A percentile compares a stretch with the other conserved stretches of the same genome.
phyloP scores from a whole-genome alignment of 2,888 invertebrate species.

The Epinotia demarniana region DNA sequence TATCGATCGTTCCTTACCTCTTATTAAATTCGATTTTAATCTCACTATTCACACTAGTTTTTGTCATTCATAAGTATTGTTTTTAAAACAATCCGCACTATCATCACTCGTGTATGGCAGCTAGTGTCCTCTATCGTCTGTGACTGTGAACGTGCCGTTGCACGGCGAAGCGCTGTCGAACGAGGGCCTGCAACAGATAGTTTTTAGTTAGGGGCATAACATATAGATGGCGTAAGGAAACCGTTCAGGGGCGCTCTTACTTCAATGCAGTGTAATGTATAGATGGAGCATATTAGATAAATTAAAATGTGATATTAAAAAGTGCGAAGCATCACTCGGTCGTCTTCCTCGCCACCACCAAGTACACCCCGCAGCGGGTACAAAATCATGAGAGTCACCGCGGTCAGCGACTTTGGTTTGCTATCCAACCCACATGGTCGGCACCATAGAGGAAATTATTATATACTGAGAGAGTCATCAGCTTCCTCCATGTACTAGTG shows the following conservation, averaged over 20 bases:
- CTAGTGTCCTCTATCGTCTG: conserved; percentile 77
- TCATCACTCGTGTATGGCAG: conserved; percentile 8
- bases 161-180: conserved; percentile 66
- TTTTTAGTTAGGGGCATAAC: neutral
- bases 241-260: neutral
- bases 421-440: too few species aligned
- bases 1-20: conserved; percentile 37
- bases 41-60: conserved; percentile 55
- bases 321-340: too few species aligned
- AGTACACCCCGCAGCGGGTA: too few species aligned
- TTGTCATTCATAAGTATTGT: conserved; percentile 12
- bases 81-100: neutral
- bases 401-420: too few species aligned
- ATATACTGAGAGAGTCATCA: too few species aligned
- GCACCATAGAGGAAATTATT: too few species aligned
- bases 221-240: conserved; percentile 31
- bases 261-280: too few species aligned
- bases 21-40: conserved; percentile 58
- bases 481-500: too few species aligned
- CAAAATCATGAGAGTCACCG: too few species aligned
- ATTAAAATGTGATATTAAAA: too few species aligned
- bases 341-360: too few species aligned
- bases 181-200: conserved; percentile 58
- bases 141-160: conserved; percentile 75
- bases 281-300: too few species aligned